These are phyloP conservation scores for Malacosoma neustria DNA, from an alignment of 2,888 invertebrate genomes.

Conservation along the genomic window DNA sequence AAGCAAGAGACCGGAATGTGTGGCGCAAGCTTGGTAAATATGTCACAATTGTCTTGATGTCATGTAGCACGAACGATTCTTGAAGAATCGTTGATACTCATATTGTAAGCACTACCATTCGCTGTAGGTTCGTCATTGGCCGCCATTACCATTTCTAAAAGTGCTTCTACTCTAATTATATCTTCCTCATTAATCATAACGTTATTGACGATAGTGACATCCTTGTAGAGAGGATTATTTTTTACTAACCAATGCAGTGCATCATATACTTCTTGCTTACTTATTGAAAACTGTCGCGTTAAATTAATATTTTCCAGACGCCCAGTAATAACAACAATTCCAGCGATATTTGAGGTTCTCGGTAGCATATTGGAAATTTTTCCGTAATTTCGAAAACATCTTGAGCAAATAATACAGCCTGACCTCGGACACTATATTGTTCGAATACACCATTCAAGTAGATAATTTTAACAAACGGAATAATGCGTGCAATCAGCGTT, in stretches of 20 bases:
- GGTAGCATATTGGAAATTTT: constrained; percentile 7
- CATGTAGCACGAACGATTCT: constrained; percentile 21
- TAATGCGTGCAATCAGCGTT: constrained; percentile 13
- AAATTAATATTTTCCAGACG: constrained; percentile 6
- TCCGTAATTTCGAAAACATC: constrained; percentile 9
- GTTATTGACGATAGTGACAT: neutral
- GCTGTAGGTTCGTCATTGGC: neutral
- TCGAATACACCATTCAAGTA: constrained; percentile 14
- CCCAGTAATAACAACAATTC: constrained; percentile 5
- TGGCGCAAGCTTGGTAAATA: no score
- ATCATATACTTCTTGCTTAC: constrained; percentile 4
- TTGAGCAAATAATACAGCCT: constrained; percentile 15
- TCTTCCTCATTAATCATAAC: neutral
- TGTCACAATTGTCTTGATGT: constrained; percentile 18
- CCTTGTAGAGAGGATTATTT: constrained; percentile 5
- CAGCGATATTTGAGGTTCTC: constrained; percentile 3
- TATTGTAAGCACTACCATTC: neutral
- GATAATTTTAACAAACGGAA: constrained; percentile 16
- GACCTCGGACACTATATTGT: constrained; percentile 16
- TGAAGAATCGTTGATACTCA: neutral
- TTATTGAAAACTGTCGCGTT: constrained; percentile 4
- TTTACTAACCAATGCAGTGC: constrained; percentile 4
- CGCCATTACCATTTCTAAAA: no score
- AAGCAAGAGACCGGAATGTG: no score
- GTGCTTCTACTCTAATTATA: no score